Evolutionary conservation across 2,888 invertebrate genomes (phyloP), one percentile per base, ranked within the genome.

Genomic region (Creontiades dilutus): DNA sequence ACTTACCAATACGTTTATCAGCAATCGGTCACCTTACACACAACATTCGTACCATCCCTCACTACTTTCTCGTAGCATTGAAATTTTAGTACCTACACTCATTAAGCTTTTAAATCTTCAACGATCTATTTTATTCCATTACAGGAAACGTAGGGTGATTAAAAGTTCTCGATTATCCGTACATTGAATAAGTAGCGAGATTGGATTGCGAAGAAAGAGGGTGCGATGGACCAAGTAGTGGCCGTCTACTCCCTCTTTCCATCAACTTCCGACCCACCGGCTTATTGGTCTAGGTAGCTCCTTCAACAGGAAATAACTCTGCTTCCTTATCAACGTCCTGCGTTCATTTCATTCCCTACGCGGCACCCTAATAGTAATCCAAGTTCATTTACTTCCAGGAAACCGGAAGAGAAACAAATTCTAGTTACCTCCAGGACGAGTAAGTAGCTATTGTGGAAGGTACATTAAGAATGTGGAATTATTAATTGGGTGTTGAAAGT

Each of bases 221-320:
- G 68, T 23, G 27, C 68, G 68, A 27, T 7, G 68, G 68, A 23
- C 68, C 68, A 68, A 68, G 68, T 68, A 68, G 23, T 27, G 11
- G 68, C 19, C 61, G 61, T 61, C 9, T 37, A 37, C 61, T 61
- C 61, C 68, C 19, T 68, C 68, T 7, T 68, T 68, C 19, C 19
- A 23, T 68, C 27, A 11, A 23, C 68, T 68, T 68, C 68, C 68
- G 68, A 68, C 23, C 68, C 68, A 19, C 23, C 12, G 68, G 23
- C 68, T 23, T 68, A 23, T 68, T 68, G 23, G 68, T 68, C 68
- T 68, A 68, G 68, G 68, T 68, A 68, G 68, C 68, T 61, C 23
- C 61, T 23, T 68, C 23, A 68, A 7, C 68, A 68, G 68, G 68
- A 68, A 68, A 68, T 68, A 68, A 68, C 68, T 68, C 68, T 12